Evolutionary conservation across 2,888 invertebrate genomes (phyloP).

Genomic region (Alcis repandata): DNA sequence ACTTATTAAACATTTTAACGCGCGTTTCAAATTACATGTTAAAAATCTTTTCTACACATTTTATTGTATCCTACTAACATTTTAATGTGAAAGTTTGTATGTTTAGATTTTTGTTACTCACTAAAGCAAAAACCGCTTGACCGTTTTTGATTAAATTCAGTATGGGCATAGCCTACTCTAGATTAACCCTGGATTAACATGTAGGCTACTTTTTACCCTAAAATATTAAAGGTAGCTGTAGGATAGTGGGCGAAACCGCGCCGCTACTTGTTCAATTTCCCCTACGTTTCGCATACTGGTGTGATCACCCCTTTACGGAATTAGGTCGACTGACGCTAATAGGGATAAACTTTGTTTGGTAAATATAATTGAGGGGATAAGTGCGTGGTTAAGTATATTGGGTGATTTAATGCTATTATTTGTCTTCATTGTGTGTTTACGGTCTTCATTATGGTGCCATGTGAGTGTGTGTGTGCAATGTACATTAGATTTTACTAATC

Average conservation of each 20-base stretch:
- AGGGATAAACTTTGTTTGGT: constrained; percentile 63
- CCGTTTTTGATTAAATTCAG: too few relatives aligned
- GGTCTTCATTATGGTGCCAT: constrained; percentile 20
- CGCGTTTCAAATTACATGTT: not conserved
- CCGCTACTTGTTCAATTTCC: not conserved
- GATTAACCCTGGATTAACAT: too few relatives aligned
- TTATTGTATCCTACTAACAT: too few relatives aligned
- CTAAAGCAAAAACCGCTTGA: too few relatives aligned
- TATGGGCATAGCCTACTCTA: too few relatives aligned
- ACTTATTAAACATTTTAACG: too few relatives aligned
- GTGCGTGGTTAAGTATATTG: constrained; percentile 47
- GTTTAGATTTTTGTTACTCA: not conserved
- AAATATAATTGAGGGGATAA: constrained; percentile 57
- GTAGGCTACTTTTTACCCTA: too few relatives aligned
- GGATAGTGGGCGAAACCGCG: too few relatives aligned
- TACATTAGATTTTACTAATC: not conserved
- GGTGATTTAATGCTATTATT: constrained; percentile 46
- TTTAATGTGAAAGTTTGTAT: too few relatives aligned
- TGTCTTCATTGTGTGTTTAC: constrained; percentile 39
- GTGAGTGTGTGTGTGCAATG: not conserved
- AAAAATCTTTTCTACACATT: too few relatives aligned
- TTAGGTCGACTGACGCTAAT: constrained; percentile 53
- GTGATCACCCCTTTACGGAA: constrained; percentile 33
- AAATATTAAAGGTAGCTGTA: too few relatives aligned
- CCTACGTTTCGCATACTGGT: constrained; percentile 2